phyloP scores from a whole-genome alignment of 2,797 vertebrate genomes.

The Catamblyrhynchus diadema region DNA sequence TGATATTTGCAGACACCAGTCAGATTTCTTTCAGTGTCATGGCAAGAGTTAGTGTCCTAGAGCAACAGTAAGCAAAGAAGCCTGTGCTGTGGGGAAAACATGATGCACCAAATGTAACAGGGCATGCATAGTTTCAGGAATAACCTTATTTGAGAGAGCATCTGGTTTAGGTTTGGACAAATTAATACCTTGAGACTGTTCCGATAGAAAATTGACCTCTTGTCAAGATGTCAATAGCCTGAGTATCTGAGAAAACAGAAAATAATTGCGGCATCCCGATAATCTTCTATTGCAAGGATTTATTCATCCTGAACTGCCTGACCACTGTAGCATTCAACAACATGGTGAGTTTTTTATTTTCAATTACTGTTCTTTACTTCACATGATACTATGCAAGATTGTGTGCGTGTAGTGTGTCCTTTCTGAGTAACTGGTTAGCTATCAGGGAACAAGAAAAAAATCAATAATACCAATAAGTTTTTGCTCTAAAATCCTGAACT shows the following conservation, averaged over 20 bases:
- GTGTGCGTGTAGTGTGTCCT: background rate
- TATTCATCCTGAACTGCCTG: background rate
- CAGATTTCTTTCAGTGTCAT: slow-evolving; percentile 6
- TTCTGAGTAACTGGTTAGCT: background rate
- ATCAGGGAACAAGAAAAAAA: background rate
- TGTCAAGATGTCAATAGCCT: background rate
- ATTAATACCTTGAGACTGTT: background rate
- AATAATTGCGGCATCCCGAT: background rate
- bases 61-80: background rate
- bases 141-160: background rate
- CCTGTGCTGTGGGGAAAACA: background rate
- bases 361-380: background rate
- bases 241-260: background rate
- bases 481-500: background rate
- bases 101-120: background rate
- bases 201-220: background rate
- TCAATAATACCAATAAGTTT: background rate
- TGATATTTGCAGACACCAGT: slow-evolving; percentile 28
- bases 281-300: background rate
- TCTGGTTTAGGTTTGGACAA: background rate
- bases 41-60: background rate
- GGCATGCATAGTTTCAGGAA: background rate
- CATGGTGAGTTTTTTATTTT: background rate
- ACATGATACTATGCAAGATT: background rate
- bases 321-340: background rate